Conservation (phyloP, 2,113 vertebrate genomes). For the Pterocles orientalis region DNA sequence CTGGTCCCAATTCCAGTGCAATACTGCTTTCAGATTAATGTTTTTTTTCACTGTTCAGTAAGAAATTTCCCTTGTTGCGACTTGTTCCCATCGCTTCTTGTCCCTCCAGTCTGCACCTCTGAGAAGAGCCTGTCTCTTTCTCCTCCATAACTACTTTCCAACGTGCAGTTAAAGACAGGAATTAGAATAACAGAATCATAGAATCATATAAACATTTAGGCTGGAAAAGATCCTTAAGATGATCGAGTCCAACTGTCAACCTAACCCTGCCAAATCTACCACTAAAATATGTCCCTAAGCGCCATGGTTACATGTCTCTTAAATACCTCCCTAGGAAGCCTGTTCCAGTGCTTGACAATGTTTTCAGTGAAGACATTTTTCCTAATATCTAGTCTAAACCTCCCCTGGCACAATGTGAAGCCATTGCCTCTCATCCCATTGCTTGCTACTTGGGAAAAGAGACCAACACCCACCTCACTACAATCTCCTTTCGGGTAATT, state of each 20-base stretch:
- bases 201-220: too few species aligned
- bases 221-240: too few species aligned
- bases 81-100: background rate
- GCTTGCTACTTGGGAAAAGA: too few species aligned
- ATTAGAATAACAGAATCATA: background rate
- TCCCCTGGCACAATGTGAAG: too few species aligned
- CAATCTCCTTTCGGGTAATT: too few species aligned
- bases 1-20: background rate
- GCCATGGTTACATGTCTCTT: too few species aligned
- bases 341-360: too few species aligned
- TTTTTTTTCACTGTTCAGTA: background rate
- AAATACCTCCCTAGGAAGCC: too few species aligned
- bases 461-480: too few species aligned
- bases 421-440: too few species aligned
- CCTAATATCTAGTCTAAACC: too few species aligned
- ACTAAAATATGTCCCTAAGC: background rate
- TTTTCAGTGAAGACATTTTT: too few species aligned
- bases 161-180: background rate
- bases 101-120: background rate
- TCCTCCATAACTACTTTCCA: background rate
- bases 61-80: background rate
- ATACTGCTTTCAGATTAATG: background rate
- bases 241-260: background rate
- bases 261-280: background rate
- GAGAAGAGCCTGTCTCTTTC: background rate